Evolutionary conservation across 37 sponge, comb jelly and placozoan species (phyloP).

Genomic region (Oopsacas minuta): DNA sequence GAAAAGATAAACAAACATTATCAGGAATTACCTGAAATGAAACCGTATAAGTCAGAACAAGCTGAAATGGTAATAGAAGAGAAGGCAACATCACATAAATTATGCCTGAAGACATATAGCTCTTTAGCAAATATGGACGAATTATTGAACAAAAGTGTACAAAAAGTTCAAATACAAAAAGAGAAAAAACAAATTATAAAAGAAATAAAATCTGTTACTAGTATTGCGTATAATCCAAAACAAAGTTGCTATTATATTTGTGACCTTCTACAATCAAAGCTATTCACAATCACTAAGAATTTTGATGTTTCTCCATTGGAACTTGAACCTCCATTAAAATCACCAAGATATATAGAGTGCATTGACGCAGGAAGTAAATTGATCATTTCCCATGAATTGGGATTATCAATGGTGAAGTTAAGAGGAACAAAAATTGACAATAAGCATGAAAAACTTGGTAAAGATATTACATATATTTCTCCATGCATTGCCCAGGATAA

Average conservation of each 20-base stretch:
- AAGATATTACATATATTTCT: not conserved
- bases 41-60: not conserved
- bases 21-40: not conserved
- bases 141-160: no score
- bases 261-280: not conserved
- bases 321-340: not conserved
- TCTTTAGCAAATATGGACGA: not conserved
- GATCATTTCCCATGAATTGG: not conserved
- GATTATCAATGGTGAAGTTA: not conserved
- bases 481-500: not conserved
- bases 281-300: not conserved
- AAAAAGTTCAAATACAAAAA: no score
- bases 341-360: not conserved
- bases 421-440: not conserved
- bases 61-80: no score
- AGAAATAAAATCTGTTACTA: not conserved
- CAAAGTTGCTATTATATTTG: not conserved
- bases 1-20: not conserved
- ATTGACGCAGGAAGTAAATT: not conserved
- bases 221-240: not conserved
- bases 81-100: no score
- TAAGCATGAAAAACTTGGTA: not conserved
- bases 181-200: not conserved
- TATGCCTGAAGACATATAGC: not conserved
- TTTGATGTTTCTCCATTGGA: not conserved